Evolutionary conservation across 2,888 invertebrate species (phyloP).

Genomic region (Arge pagana): DNA sequence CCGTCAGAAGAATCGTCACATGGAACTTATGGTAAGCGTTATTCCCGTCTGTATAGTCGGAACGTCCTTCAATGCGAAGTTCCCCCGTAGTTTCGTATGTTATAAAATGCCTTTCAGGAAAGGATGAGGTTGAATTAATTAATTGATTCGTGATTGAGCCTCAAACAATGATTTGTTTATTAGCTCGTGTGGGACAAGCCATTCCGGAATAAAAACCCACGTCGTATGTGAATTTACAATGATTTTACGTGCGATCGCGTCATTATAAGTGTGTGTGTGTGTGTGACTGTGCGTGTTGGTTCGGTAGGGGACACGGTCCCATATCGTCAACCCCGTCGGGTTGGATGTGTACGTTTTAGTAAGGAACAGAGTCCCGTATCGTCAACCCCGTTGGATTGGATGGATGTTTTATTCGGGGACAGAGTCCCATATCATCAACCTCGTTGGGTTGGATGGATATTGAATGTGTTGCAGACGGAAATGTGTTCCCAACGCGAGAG

Average conservation of each 20-base stretch:
- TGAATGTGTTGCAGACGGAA: neutral
- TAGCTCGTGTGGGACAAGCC: neutral
- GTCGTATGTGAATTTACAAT: neutral
- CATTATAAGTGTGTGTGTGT: neutral
- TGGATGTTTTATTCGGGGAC: neutral
- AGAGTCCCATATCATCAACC: neutral
- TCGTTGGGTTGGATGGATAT: neutral
- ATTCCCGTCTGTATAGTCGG: conserved; percentile 5
- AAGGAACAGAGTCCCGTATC: neutral
- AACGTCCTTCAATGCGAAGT: neutral
- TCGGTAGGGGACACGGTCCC: too few relatives aligned
- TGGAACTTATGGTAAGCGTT: conserved; percentile 9
- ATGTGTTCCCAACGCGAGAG: neutral
- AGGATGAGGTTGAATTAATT: neutral
- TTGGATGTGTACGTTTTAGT: neutral
- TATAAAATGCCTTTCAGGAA: neutral
- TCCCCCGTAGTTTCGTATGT: conserved; percentile 1
- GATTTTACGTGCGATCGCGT: neutral
- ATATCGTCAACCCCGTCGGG: neutral
- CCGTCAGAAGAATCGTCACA: conserved; percentile 1
- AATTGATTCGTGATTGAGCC: neutral
- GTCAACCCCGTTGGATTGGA: neutral
- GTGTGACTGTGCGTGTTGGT: neutral
- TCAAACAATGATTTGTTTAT: neutral
- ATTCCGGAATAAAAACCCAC: neutral